These are phyloP conservation scores for Valencia hispanica DNA, from an alignment of 2,797 vertebrate species.

Conservation along the genomic window DNA sequence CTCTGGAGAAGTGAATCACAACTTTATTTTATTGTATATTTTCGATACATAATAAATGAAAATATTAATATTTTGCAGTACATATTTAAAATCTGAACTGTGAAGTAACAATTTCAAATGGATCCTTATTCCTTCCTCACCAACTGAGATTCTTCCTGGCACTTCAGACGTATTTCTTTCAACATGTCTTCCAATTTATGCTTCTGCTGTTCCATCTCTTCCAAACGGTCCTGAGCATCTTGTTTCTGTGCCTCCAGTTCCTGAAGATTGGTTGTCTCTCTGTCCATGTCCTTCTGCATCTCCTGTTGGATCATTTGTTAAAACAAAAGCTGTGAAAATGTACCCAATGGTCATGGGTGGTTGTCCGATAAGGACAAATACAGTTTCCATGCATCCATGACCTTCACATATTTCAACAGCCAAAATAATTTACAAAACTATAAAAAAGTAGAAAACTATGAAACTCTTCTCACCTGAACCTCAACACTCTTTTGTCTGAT, in stretches of 20 bases:
- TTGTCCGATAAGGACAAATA: background rate
- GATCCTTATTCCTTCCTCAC: constrained; percentile 74
- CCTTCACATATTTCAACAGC: background rate
- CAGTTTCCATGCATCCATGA: background rate
- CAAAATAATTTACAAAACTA: background rate
- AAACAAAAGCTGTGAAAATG: background rate
- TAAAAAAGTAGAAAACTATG: too few relatives aligned
- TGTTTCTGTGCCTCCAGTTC: constrained; percentile 97
- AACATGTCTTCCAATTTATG: constrained; percentile 96
- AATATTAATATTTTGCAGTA: background rate
- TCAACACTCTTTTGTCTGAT: constrained; percentile 92
- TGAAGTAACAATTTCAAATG: background rate
- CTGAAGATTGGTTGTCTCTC: constrained; percentile 90
- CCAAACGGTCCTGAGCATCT: constrained; percentile 93
- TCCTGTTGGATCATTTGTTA: constrained; percentile 78
- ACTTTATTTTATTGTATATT: background rate
- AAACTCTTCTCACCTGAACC: constrained; percentile 87
- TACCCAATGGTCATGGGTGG: background rate
- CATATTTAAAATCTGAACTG: background rate
- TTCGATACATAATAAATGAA: background rate
- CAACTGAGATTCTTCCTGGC: constrained; percentile 96
- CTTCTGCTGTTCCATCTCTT: constrained; percentile 99
- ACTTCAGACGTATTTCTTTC: constrained; percentile 91
- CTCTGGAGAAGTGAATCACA: background rate
- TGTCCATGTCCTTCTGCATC: constrained; percentile 93